Evolutionary conservation across 2,888 invertebrate genomes (phyloP), one percentile per base, ranked within the genome.

Genomic region (Phalera bucephala): DNA sequence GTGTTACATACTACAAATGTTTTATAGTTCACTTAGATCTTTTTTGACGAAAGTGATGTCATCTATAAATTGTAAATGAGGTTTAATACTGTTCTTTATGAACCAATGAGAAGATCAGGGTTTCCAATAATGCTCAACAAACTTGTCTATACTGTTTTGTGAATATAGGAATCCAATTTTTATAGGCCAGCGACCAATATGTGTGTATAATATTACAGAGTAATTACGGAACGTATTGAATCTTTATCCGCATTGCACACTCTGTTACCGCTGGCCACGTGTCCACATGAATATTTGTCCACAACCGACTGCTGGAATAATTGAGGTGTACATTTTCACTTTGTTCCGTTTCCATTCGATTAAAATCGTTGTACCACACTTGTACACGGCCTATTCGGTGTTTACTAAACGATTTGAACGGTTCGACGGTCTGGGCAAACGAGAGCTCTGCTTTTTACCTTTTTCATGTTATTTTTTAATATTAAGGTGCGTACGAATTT

Each of bases 301-400:
- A 78, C 72, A 72, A 74, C 69, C 80, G 74, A 64, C 72, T 67
- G 81, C 72, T 79, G 78, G 86, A 88, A 86, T 88, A 88, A 88
- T 88, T 88, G 88, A 88, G 88, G 88, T 88, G 88, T 87, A 85
- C 87, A 88, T 87, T 88, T 88, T 87, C 88, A 87, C 87, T 87
- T 88, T 88, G 87, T 86, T 85, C 87, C 80, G 84, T 86, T 86
- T 88, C 88, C 88, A 86, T 85, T 87, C 87, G 88, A 88, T 88
- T 88, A 87, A 88, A 86, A 88, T 78, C 79, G 85, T 78, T 84
- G 85, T 86, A 87, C 85, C 80, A 74, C 86, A 78, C 81, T 80
- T 84, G 83, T 86, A 85, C 73, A 76, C 79, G 70, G 80, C 81
- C 85, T 84, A 83, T 85, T 85, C 86, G 84, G 81, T 78, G 84